Base-by-base conservation (phyloP, 2,113 vertebrate species). In the Siniperca knerii region DNA sequence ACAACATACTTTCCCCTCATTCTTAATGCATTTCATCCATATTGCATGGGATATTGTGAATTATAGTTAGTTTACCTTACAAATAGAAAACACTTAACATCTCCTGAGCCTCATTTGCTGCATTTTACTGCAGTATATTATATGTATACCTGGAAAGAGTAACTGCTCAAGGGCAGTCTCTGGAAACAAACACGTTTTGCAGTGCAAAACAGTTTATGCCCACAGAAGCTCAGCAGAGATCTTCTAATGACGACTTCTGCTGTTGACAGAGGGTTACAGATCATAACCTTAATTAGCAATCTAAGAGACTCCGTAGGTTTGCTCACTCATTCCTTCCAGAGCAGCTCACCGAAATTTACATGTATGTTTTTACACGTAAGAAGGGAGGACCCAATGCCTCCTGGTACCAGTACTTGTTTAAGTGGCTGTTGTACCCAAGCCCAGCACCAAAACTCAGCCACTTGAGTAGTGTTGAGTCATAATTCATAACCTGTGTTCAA, bases 1-100 rank as follows among this genome's bases (percentile, higher is more conserved):
- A 37, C 65, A 55, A 70, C 35, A 68, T 29, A 42, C 58, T 40
- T 61, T 20, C 33, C 29, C 60, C 67, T 91, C 77, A 85, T 92
- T 90, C 61, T 40, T 64, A 83, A 93, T 91, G 90, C 89, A 87
- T 90, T 92, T 91, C 87, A 90, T 87, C 76, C 87, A 91, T 87
- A 91, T 84, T 92, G 58, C 91, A 93, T 90, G 84, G 74, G 54
- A 16, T 46, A 33, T 6, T 71, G 72, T 57, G 69, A 61, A 46
- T 46, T 62, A 35, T 21, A 21, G 48, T 68, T 68, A 60, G 64
- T 88, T 86, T 80, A 74, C 7, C 78, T 72, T 60, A 69, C 58
- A 77, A 87, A 87, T 72, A 2, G 33, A 46, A 75, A 83, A 65
- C 69, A 55, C 44, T 75, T 84, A 72, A n/a, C 73, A 74, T 48